Percentiles rank a stretch among this genome's conserved stretches.
Conservation (phyloP, 2,113 vertebrate species). For the Hyperopisus bebe region DNA sequence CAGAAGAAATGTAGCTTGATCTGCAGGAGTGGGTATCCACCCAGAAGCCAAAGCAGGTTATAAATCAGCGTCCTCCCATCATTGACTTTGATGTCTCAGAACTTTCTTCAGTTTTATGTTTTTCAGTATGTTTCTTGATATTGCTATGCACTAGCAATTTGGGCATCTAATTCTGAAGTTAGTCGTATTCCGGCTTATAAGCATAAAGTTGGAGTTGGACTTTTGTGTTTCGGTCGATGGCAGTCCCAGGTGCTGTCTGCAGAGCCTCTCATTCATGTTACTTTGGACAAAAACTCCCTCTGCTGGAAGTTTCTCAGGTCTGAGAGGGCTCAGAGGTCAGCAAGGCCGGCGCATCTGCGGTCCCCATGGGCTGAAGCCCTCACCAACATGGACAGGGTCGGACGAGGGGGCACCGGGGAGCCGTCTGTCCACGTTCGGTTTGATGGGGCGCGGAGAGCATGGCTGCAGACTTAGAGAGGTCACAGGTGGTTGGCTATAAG, state of each 20-base stretch:
- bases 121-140: background rate
- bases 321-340: background rate
- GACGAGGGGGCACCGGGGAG: background rate
- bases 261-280: background rate
- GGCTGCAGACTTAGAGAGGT: background rate
- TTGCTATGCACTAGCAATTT: background rate
- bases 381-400: background rate
- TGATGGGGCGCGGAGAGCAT: background rate
- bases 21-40: background rate
- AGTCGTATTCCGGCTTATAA: background rate
- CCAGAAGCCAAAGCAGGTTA: background rate
- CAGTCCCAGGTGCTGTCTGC: background rate
- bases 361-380: background rate
- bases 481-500: background rate
- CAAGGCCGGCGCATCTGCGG: background rate
- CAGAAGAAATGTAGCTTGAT: background rate
- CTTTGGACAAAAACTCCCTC: background rate
- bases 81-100: background rate
- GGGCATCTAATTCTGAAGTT: background rate
- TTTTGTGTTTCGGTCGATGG: background rate
- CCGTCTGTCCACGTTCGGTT: background rate
- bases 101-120: background rate
- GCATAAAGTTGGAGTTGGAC: background rate
- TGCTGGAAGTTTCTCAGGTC: background rate
- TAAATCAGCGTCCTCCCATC: background rate